Conservation (phyloP, 2,113 vertebrate species). For the Callospermophilus lateralis region DNA sequence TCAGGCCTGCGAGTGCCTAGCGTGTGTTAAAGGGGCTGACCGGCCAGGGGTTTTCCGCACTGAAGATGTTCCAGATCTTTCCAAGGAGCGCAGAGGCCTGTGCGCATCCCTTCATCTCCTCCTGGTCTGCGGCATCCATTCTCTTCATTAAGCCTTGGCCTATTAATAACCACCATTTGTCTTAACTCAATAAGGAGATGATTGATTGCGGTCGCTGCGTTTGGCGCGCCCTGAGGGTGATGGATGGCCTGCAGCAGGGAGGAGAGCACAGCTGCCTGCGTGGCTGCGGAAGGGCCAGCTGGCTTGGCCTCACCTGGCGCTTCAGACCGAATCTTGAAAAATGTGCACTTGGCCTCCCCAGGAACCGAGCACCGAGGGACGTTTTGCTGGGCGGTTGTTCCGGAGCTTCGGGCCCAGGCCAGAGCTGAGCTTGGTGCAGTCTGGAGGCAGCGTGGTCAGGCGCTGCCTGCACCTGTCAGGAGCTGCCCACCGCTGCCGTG, state of each 20-base stretch:
- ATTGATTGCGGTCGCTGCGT: conserved; percentile 61
- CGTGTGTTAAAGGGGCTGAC: rapidly evolving
- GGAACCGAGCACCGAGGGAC: neutral
- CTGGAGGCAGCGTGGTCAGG: too few species aligned
- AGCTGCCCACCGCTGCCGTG: too few species aligned
- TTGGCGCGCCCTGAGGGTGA: conserved; percentile 75
- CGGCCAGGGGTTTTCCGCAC: rapidly evolving
- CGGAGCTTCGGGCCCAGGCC: rapidly evolving
- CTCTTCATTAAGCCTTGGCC: conserved; percentile 73
- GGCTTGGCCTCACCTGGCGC: neutral
- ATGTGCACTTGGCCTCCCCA: rapidly evolving
- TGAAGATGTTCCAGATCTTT: neutral
- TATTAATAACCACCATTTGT: conserved; percentile 80
- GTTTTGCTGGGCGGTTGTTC: rapidly evolving
- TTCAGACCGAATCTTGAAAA: neutral
- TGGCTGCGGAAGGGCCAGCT: neutral
- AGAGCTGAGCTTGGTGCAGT: rapidly evolving
- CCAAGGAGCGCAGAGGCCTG: rapidly evolving
- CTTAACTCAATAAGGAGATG: conserved; percentile 82
- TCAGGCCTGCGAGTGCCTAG: rapidly evolving
- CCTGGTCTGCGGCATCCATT: conserved; percentile 20
- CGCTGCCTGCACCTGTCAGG: too few species aligned
- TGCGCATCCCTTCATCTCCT: neutral
- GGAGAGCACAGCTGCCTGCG: neutral
- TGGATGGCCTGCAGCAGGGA: conserved; percentile 62